Conservation (phyloP, 2,113 vertebrate genomes). For the Sorex fumeus region DNA sequence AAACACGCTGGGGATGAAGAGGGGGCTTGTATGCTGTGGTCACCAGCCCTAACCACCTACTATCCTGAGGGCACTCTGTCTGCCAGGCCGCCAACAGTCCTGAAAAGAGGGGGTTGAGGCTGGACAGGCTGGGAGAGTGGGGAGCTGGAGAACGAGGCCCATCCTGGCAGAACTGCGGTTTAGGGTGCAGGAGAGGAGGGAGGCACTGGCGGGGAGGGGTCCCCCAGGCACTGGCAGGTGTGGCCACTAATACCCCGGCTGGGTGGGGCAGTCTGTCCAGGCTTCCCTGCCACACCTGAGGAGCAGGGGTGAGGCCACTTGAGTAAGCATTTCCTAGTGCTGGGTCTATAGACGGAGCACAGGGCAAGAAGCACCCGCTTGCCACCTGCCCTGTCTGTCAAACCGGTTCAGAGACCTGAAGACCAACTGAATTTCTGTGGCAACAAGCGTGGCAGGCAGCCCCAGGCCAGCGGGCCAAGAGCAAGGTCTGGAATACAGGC, state of each 20-base stretch:
- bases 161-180: not conserved
- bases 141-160: not conserved
- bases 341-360: not conserved
- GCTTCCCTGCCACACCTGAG: not conserved
- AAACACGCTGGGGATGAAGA: slow-evolving; percentile 65
- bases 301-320: not conserved
- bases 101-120: not conserved
- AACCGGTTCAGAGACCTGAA: slow-evolving; percentile 49
- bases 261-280: not conserved
- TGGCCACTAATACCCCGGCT: not conserved
- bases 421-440: slow-evolving; percentile 57
- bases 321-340: not conserved
- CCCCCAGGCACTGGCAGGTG: not conserved
- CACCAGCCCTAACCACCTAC: slow-evolving; percentile 8
- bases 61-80: slow-evolving; percentile 50
- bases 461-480: slow-evolving; percentile 3
- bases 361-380: not conserved
- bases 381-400: not conserved
- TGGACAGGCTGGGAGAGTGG: not conserved
- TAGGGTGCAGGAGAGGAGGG: not conserved
- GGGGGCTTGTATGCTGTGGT: slow-evolving; percentile 66
- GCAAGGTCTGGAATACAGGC: slow-evolving; percentile 27
- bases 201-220: not conserved
- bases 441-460: not conserved
- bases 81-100: slow-evolving; percentile 1